Base-by-base conservation (phyloP, 1,140 invertebrate genomes). In the Copidosoma floridanum region DNA sequence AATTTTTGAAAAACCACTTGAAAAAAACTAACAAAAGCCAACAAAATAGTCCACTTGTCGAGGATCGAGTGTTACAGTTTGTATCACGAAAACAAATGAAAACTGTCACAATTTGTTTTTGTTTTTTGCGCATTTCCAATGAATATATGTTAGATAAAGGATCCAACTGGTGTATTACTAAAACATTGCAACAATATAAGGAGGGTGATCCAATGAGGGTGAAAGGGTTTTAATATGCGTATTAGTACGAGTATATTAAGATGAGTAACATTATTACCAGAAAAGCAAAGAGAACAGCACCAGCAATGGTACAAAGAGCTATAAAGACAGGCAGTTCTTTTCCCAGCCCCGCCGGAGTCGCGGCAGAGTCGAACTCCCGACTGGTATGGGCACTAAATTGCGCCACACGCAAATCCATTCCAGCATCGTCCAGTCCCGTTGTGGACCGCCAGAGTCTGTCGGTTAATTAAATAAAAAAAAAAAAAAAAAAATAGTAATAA, bases 381-480 rank as follows among this genome's bases (percentile, higher is more conserved):
- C 71, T 70, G 62, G 71, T 64, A 21, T 71, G 73, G 61, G 71
- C 71, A 67, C 69, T 68, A 58, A 77, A 70, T 65, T 78, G 75
- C 63, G 75, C 68, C 68, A 69, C 67, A 72, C 71, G 78, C 64
- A 79, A 70, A 76, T 80, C 79, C 79, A 81, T 80, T 71, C 74
- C 78, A 79, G 78, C 77, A 81, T 81, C 74, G 68, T 80, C 76
- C 77, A 78, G 79, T 79, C 77, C 79, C 59, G 65, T 71, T 65
- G 73, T 72, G 78, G 79, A 81, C 79, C 78, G 77, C 65, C 73
- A 74, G 66, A 78, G 72, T 70, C 79, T 78, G 26, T 12, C 12
- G n/a, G n/a, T n/a, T n/a, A n/a, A n/a, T n/a, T n/a, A 35, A 35
- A n/a, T 51, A 23, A 44, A 51, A 11, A 11, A 37, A 52, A 37